Evolutionary conservation across 2,113 vertebrate genomes (phyloP).

Genomic region (Spea multiplicata): DNA sequence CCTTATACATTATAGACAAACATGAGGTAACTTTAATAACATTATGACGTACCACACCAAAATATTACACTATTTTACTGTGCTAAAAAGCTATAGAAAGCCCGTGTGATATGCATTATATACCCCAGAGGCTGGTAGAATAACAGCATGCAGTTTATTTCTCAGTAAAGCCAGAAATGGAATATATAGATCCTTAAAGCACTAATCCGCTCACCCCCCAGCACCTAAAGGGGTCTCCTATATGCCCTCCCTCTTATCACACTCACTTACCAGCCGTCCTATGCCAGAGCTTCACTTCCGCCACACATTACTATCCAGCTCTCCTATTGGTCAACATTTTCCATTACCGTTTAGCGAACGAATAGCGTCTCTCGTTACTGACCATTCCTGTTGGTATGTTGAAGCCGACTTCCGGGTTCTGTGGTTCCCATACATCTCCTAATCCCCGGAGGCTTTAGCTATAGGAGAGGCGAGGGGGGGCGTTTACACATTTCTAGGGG

Average conservation of each 20-base stretch:
- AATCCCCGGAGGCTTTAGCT: neutral
- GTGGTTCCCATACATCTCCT: neutral
- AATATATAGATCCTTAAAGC: too few species aligned
- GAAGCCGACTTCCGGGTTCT: conserved; percentile 6
- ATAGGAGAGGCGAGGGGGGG: too few species aligned
- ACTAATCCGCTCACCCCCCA: neutral
- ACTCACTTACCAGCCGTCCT: conserved; percentile 35
- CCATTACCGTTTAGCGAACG: conserved; percentile 30
- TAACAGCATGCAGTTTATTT: too few species aligned
- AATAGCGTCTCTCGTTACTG: conserved; percentile 26
- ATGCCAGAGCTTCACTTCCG: conserved; percentile 33
- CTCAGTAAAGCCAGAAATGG: too few species aligned
- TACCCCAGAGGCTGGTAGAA: too few species aligned
- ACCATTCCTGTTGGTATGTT: neutral
- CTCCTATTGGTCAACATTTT: conserved; percentile 44
- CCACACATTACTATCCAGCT: neutral
- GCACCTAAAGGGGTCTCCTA: neutral
- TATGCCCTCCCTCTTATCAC: conserved; percentile 8
- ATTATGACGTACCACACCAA: too few species aligned
- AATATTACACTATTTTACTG: too few species aligned
- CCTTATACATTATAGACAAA: too few species aligned
- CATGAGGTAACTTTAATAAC: too few species aligned
- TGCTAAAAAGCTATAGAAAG: too few species aligned
- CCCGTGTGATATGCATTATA: too few species aligned
- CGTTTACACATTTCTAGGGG: neutral